Conservation (phyloP, 64 coral and sea anemone genomes). For the Montipora foliosa region DNA sequence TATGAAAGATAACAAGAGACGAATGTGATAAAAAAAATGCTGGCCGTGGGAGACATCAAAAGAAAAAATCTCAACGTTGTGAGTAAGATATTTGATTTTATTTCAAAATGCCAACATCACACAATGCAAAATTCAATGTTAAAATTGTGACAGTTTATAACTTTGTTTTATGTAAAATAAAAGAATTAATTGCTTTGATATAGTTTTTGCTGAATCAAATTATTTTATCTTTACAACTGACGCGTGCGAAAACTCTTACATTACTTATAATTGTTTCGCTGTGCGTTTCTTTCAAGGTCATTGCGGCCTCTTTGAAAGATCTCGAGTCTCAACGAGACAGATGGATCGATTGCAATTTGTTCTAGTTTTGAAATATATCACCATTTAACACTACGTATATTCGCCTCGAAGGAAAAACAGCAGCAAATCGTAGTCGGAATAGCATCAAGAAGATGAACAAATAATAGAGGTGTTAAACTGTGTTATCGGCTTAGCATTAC, state of each 20-base stretch:
- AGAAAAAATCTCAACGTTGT: background rate
- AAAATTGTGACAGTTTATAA: background rate
- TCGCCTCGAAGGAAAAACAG: too few species aligned
- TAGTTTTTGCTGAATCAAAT: background rate
- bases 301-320: background rate
- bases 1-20: background rate
- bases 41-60: background rate
- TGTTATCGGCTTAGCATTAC: too few species aligned
- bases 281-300: background rate
- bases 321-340: background rate
- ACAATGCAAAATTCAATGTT: background rate
- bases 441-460: too few species aligned
- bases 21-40: background rate
- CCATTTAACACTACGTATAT: too few species aligned
- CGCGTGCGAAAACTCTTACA: background rate
- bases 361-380: too few species aligned
- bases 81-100: background rate
- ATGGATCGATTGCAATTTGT: background rate
- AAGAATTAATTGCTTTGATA: background rate
- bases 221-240: background rate
- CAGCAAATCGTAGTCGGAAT: too few species aligned
- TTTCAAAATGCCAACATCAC: background rate
- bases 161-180: background rate
- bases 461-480: too few species aligned
- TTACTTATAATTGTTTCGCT: background rate